A percentile compares a stretch with the other conserved stretches of the same genome.
These are phyloP conservation scores for Euborellia annulipes DNA, from an alignment of 1,140 invertebrate species.

Conservation along the genomic window DNA sequence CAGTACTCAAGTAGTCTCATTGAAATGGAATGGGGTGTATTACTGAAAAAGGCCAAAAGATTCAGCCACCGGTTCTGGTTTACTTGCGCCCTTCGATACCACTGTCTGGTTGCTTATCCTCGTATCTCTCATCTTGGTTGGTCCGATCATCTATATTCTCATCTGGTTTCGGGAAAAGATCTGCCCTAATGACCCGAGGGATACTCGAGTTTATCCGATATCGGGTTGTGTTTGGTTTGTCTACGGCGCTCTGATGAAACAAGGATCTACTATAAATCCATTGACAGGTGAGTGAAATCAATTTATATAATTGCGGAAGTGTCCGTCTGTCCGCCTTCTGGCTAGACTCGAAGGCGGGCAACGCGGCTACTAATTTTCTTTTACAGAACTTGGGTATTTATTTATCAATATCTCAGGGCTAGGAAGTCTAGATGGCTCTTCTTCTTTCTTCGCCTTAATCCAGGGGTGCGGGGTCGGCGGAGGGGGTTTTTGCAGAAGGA, in stretches of 20 bases:
- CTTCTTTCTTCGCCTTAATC: too few species aligned
- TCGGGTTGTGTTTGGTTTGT: conserved; percentile 68
- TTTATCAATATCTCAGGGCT: too few species aligned
- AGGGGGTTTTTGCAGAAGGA: too few species aligned
- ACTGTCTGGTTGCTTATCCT: conserved; percentile 65
- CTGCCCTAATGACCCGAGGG: conserved; percentile 27
- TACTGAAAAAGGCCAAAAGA: conserved; percentile 61
- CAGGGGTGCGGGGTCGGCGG: too few species aligned
- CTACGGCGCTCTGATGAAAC: conserved; percentile 74
- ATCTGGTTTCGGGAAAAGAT: conserved; percentile 42
- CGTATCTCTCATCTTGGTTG: conserved; percentile 49
- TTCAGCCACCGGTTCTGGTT: conserved; percentile 64
- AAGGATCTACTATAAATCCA: conserved; percentile 63
- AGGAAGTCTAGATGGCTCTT: too few species aligned
- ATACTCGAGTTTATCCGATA: conserved; percentile 40
- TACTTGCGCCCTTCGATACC: conserved; percentile 60
- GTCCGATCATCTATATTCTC: conserved; percentile 60
- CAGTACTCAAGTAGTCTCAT: conserved; percentile 50
- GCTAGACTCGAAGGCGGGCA: too few species aligned
- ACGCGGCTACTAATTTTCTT: too few species aligned
- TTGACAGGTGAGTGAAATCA: conserved; percentile 57
- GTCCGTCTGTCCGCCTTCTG: too few species aligned
- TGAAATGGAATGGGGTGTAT: conserved; percentile 54
- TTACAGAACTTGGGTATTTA: too few species aligned
- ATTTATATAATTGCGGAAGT: too few species aligned